A percentile compares a stretch with the other conserved stretches of the same genome.
These are phyloP conservation scores for Drosophila meridiana DNA, from an alignment of 2,888 invertebrate species.

Conservation along the genomic window DNA sequence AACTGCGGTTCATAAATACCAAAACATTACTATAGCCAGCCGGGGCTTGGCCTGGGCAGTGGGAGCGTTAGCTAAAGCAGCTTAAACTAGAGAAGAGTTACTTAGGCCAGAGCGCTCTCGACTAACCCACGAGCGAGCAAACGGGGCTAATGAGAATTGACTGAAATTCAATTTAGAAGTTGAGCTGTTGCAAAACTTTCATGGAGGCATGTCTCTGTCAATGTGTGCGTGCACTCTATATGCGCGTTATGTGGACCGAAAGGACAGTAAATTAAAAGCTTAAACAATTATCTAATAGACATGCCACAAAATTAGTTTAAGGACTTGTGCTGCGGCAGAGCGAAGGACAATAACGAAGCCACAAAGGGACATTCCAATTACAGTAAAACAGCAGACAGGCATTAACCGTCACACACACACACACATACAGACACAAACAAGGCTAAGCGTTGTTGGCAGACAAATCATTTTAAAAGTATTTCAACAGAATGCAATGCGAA, in stretches of 20 bases:
- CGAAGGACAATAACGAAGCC: conserved; percentile 39
- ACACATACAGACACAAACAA: conserved; percentile 18
- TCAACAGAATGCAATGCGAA: conserved; percentile 62
- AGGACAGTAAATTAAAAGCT: conserved; percentile 70
- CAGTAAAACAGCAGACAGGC: conserved; percentile 57
- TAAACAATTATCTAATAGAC: conserved; percentile 79
- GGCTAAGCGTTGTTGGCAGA: conserved; percentile 50
- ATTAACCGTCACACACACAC: conserved; percentile 35
- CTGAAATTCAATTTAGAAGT: conserved; percentile 55
- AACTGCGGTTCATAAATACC: conserved; percentile 44
- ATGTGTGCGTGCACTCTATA: conserved; percentile 6
- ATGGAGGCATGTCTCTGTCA: background rate
- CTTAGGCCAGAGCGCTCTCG: background rate
- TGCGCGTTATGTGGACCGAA: conserved; percentile 10
- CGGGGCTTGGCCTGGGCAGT: conserved; percentile 10
- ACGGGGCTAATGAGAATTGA: conserved; percentile 41
- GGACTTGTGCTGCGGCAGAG: conserved; percentile 42
- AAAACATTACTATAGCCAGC: conserved; percentile 21
- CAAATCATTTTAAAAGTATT: conserved; percentile 76
- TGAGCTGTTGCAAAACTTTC: conserved; percentile 26
- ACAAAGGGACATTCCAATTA: conserved; percentile 71
- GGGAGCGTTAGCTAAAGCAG: conserved; percentile 18
- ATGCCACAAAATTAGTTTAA: conserved; percentile 79
- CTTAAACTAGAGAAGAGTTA: conserved; percentile 34
- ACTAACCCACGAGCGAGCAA: background rate